A percentile compares a stretch with the other conserved stretches of the same genome.
phyloP scores from a whole-genome alignment of 2,113 vertebrate species.

The Okapia johnstoni region DNA sequence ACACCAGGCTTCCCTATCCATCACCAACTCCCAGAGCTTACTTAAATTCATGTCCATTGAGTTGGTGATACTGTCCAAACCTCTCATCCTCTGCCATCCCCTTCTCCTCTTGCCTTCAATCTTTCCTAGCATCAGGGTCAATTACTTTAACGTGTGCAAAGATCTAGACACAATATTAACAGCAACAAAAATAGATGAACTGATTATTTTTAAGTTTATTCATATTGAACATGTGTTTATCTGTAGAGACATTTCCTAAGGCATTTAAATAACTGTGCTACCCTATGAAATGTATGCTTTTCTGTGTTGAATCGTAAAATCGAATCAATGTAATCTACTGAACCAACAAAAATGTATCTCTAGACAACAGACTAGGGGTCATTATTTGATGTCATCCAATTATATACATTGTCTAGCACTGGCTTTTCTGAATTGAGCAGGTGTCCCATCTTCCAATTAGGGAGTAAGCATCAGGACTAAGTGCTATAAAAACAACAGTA shows the following conservation, averaged over 20 bases:
- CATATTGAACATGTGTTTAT: not conserved
- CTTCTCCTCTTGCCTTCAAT: not conserved
- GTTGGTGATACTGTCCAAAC: not conserved
- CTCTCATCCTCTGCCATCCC: not conserved
- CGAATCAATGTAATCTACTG: not conserved
- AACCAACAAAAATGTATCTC: not conserved
- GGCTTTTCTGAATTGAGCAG: not conserved
- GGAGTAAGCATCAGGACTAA: not conserved
- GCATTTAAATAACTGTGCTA: not conserved
- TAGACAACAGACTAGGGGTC: not conserved
- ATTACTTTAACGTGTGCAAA: not conserved
- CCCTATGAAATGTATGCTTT: not conserved
- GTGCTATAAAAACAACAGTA: not conserved
- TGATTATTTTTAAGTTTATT: not conserved
- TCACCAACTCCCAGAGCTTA: not conserved
- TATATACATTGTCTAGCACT: not conserved
- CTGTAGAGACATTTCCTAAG: not conserved
- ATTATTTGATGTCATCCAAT: not conserved
- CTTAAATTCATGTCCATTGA: not conserved
- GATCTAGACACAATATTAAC: not conserved
- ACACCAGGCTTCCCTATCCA: not conserved
- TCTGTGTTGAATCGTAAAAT: not conserved
- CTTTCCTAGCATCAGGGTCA: not conserved
- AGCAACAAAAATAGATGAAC: not conserved
- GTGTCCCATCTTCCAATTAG: not conserved